Percentiles rank a stretch among this genome's conserved stretches.
Evolutionary conservation across 2,797 vertebrate genomes (phyloP).

Genomic region (Pangasius sanitwongsei): DNA sequence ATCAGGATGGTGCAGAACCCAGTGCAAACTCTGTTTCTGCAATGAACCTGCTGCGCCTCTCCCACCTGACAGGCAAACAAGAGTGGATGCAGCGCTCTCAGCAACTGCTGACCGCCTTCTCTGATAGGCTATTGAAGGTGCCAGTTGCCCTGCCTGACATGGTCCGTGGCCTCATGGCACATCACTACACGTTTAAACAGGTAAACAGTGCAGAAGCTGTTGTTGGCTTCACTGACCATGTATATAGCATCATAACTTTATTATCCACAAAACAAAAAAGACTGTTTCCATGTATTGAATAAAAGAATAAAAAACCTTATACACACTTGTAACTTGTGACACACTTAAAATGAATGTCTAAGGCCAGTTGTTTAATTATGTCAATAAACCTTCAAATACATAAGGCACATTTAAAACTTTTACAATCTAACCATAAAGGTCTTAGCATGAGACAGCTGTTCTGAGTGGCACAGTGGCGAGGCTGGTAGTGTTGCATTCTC

Average conservation of each 20-base stretch:
- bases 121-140: slow-evolving; percentile 82
- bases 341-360: not conserved
- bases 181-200: slow-evolving; percentile 87
- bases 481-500: not conserved
- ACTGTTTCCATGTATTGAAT: not conserved
- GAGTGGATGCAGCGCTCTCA: slow-evolving; percentile 83
- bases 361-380: not conserved
- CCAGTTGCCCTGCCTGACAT: slow-evolving; percentile 89
- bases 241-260: not conserved
- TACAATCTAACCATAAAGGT: not conserved
- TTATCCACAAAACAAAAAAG: not conserved
- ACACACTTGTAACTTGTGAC: not conserved
- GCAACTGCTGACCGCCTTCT: slow-evolving; percentile 83
- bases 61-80: slow-evolving; percentile 77
- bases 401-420: not conserved
- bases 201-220: slow-evolving; percentile 56
- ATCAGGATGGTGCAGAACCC: slow-evolving; percentile 93
- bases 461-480: not conserved
- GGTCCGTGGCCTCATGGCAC: slow-evolving; percentile 79
- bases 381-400: not conserved
- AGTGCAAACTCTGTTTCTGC: slow-evolving; percentile 86
- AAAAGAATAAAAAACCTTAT: not conserved
- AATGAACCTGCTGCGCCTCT: slow-evolving; percentile 86
- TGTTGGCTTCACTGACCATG: not conserved
- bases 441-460: not conserved